Percentiles rank a stretch among this genome's conserved stretches.
Evolutionary conservation across 2,888 invertebrate genomes (phyloP).

Genomic region (Odontomyia ornata): DNA sequence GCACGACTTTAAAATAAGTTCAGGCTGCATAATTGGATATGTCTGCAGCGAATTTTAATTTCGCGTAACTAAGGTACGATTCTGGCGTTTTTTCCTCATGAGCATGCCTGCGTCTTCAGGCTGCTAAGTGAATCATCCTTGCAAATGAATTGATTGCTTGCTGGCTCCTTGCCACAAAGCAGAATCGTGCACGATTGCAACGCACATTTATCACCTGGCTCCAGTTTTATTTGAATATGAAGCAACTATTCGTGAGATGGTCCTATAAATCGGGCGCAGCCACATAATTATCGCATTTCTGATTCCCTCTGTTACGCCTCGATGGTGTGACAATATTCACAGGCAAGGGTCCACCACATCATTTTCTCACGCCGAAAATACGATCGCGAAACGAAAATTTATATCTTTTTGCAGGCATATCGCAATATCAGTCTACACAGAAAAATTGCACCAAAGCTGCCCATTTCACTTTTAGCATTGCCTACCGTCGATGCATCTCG

Average conservation of each 20-base stretch:
- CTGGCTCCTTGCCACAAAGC: no score
- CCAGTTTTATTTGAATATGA: not conserved
- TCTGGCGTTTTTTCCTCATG: no score
- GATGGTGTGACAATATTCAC: not conserved
- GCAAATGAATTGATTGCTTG: no score
- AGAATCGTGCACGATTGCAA: no score
- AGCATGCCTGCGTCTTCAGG: no score
- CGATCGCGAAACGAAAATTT: not conserved
- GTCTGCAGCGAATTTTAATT: not conserved
- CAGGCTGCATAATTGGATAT: not conserved
- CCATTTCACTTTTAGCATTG: not conserved
- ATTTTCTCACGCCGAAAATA: constrained; percentile 23
- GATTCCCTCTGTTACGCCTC: constrained; percentile 1
- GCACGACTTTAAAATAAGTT: not conserved
- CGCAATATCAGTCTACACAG: not conserved
- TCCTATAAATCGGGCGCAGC: constrained; percentile 36
- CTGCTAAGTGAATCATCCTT: no score
- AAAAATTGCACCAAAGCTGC: not conserved
- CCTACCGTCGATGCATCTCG: no score
- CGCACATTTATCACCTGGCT: no score
- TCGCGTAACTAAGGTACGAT: not conserved
- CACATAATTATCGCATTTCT: constrained; percentile 36
- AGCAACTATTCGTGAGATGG: constrained; percentile 22
- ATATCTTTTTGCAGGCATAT: not conserved
- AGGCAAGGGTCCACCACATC: not conserved